Evolutionary conservation across 2,797 vertebrate species (phyloP).

Genomic region (Neolamprologus multifasciatus): DNA sequence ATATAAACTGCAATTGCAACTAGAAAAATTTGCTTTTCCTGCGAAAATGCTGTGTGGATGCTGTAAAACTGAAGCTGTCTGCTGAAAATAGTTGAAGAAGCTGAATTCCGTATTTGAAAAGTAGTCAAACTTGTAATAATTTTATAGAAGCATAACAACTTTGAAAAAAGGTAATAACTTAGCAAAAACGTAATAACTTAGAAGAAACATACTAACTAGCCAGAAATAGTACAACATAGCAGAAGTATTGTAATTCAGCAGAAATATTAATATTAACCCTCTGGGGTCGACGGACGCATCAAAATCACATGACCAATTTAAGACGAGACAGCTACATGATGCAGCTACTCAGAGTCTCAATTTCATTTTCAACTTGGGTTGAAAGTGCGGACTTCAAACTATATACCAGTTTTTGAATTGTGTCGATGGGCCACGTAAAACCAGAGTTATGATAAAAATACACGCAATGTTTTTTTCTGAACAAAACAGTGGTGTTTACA

Average conservation of each 20-base stretch:
- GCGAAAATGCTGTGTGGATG: accelerated
- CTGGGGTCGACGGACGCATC: accelerated
- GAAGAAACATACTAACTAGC: not conserved
- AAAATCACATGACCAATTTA: not conserved
- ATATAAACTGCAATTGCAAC: not conserved
- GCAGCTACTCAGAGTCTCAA: not conserved
- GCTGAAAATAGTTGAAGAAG: not conserved
- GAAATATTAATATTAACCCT: not conserved
- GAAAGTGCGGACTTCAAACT: not conserved
- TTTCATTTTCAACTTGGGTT: not conserved
- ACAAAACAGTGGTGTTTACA: not conserved
- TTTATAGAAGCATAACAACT: not conserved
- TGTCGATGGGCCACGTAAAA: accelerated
- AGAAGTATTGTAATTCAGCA: not conserved
- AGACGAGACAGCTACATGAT: not conserved
- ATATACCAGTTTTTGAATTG: not conserved
- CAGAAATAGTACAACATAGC: not conserved
- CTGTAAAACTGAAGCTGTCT: not conserved
- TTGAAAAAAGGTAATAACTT: not conserved
- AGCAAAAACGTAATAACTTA: not conserved
- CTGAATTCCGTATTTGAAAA: not conserved
- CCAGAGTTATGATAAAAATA: not conserved
- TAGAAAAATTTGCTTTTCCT: not conserved
- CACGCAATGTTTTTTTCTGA: not conserved
- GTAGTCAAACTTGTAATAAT: not conserved